These are phyloP conservation scores for Melanaphis sacchari DNA, from an alignment of 1,140 invertebrate genomes.

Conservation along the genomic window DNA sequence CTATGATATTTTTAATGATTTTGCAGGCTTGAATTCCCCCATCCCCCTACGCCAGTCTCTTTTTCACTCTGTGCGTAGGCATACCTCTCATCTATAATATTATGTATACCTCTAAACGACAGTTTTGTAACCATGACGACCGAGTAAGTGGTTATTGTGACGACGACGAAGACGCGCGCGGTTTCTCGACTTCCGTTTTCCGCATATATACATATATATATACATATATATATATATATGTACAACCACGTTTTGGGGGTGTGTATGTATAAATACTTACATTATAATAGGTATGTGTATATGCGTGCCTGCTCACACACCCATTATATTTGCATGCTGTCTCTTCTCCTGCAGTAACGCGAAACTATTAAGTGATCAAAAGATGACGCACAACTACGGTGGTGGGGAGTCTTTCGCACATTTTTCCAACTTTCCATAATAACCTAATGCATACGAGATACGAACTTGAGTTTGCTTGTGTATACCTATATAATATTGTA, in stretches of 20 bases:
- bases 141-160: slow-evolving; percentile 53
- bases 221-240: not conserved
- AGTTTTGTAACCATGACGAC: slow-evolving; percentile 54
- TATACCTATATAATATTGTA: not conserved
- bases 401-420: not conserved
- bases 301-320: not conserved
- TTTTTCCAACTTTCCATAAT: not conserved
- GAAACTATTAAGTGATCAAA: slow-evolving; percentile 25
- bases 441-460: not conserved
- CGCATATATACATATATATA: too few relatives aligned
- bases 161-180: not conserved
- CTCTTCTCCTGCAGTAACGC: too few relatives aligned
- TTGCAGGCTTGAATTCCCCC: not conserved
- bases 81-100: not conserved
- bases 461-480: not conserved
- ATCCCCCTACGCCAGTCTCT: not conserved
- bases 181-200: slow-evolving; percentile 33
- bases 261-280: not conserved
- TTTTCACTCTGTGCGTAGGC: not conserved
- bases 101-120: slow-evolving; percentile 27
- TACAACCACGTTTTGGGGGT: not conserved
- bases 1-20: slow-evolving; percentile 30
- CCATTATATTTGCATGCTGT: not conserved
- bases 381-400: not conserved
- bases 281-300: not conserved